Evolutionary conservation across 2,113 vertebrate genomes (phyloP).

Genomic region (Spea bombifrons): DNA sequence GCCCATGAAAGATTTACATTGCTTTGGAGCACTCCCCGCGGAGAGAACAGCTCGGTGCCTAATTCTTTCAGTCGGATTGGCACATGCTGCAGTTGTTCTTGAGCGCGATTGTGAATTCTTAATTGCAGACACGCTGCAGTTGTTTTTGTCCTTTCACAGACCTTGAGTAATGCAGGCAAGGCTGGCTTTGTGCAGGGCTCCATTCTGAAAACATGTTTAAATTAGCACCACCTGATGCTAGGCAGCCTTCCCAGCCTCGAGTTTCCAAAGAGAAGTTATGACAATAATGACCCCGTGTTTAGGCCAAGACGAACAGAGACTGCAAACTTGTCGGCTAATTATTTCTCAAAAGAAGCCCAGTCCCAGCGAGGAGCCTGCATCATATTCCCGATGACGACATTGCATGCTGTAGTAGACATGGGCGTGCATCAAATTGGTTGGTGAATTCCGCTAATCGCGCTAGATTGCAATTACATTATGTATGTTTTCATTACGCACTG

Average conservation of each 20-base stretch:
- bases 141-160: constrained; percentile 45
- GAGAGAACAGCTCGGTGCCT: constrained; percentile 57
- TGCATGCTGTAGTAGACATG: not conserved
- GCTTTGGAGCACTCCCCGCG: constrained; percentile 53
- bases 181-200: constrained; percentile 37
- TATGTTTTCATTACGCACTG: too few species aligned
- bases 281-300: constrained; percentile 40
- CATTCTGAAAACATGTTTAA: constrained; percentile 46
- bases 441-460: too few species aligned
- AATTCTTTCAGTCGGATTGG: constrained; percentile 42
- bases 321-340: constrained; percentile 3
- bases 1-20: constrained; percentile 40
- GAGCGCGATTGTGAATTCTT: constrained; percentile 36
- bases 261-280: constrained; percentile 50
- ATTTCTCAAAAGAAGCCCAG: not conserved
- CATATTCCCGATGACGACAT: not conserved
- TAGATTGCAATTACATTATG: too few species aligned
- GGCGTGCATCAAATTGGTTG: not conserved
- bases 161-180: constrained; percentile 29
- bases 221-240: constrained; percentile 48
- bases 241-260: constrained; percentile 41
- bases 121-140: constrained; percentile 39
- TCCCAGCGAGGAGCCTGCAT: not conserved
- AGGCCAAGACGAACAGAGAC: not conserved
- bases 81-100: constrained; percentile 42